Percentiles rank a stretch among this genome's conserved stretches.
Conservation (phyloP, 1,140 invertebrate genomes). For the Ooceraea biroi region DNA sequence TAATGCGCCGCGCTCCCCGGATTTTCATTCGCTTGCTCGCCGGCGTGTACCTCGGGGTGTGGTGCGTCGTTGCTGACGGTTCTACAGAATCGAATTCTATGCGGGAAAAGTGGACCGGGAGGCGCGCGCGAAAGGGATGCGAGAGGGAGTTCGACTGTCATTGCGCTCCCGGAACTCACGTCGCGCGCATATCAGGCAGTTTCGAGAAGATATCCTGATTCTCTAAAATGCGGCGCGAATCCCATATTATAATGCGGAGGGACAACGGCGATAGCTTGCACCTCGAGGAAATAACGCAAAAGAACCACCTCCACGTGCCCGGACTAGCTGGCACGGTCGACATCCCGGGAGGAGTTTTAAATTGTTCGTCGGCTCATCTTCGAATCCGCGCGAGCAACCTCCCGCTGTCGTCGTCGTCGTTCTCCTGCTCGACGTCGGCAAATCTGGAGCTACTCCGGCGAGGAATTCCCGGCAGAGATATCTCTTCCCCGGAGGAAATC, state of each 20-base stretch:
- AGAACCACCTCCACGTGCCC: constrained; percentile 3
- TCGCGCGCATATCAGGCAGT: constrained; percentile 16
- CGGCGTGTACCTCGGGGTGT: not conserved
- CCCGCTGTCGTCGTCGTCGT: not conserved
- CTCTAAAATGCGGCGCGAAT: constrained; percentile 26
- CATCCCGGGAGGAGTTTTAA: constrained; percentile 48
- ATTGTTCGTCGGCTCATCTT: constrained; percentile 62
- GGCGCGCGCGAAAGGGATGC: not conserved
- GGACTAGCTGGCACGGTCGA: constrained; percentile 11
- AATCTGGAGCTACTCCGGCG: constrained; percentile 7
- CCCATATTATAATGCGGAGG: constrained; percentile 14
- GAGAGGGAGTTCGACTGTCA: constrained; percentile 1
- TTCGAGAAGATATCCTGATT: constrained; percentile 37
- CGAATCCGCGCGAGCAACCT: constrained; percentile 35
- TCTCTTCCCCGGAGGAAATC: constrained; percentile 23
- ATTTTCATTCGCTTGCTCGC: constrained; percentile 42
- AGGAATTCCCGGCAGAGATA: constrained; percentile 34
- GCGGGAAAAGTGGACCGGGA: constrained; percentile 20
- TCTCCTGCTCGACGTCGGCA: not conserved
- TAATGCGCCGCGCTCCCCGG: constrained; percentile 41
- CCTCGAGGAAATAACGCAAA: constrained; percentile 8
- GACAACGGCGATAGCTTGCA: constrained; percentile 21
- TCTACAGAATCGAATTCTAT: constrained; percentile 46
- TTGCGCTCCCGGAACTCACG: no score
- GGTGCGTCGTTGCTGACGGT: not conserved